Evolutionary conservation across 2,888 invertebrate species (phyloP).

Genomic region (Leptura quadrifasciata): DNA sequence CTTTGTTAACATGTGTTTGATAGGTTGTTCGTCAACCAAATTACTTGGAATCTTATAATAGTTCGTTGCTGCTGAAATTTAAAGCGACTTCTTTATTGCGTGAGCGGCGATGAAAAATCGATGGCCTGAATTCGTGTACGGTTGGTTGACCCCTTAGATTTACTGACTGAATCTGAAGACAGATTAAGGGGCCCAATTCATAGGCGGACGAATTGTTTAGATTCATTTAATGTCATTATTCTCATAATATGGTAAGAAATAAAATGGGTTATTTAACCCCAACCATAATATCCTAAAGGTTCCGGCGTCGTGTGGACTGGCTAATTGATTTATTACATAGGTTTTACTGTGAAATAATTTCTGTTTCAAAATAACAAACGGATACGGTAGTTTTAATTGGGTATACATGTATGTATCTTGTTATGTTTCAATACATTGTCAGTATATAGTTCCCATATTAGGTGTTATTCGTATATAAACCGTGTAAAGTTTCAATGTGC

Average conservation of each 20-base stretch:
- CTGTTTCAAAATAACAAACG: no score
- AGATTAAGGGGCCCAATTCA: constrained; percentile 36
- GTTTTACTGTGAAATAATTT: no score
- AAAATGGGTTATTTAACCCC: background rate
- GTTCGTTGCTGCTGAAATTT: constrained; percentile 41
- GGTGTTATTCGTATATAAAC: no score
- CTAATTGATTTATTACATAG: no score
- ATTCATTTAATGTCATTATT: constrained; percentile 5
- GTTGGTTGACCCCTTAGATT: constrained; percentile 42
- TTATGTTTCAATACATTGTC: no score
- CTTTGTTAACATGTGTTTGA: constrained; percentile 27
- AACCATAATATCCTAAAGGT: background rate
- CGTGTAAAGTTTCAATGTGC: no score
- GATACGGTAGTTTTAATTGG: no score
- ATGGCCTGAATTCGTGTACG: constrained; percentile 46
- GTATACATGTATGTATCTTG: no score
- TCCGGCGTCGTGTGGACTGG: no score
- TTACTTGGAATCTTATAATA: constrained; percentile 32
- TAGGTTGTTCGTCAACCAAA: constrained; percentile 31
- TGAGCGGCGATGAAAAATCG: constrained; percentile 44
- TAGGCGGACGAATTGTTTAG: constrained; percentile 30
- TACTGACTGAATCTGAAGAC: constrained; percentile 37
- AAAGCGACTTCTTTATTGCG: constrained; percentile 46
- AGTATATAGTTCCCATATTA: no score
- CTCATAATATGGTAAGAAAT: background rate